Evolutionary conservation across 2,888 invertebrate species (phyloP), one percentile per base, ranked within the genome.

Genomic region (Ormyrus thymus): DNA sequence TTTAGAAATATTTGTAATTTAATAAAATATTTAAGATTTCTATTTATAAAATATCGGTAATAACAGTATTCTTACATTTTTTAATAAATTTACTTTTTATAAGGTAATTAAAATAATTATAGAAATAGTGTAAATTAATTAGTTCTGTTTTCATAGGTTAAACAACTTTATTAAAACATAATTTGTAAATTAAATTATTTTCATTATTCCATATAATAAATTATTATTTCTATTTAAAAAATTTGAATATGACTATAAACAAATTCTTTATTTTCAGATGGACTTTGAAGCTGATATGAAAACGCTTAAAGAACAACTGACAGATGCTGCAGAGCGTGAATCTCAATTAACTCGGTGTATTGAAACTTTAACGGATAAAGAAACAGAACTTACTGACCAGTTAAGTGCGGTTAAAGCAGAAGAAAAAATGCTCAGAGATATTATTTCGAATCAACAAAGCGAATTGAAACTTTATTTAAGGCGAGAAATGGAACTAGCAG

Each of bases 331-430:
- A 8, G 85, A 85, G 13, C 85, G 86, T 5, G 85, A 86, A 73
- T 53, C 76, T 1, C 84, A 86, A 53, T 72, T 86, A 53, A 48
- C 81, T 8, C 76, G 81, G 8, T 82, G 93, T 0, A 88, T 96
- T 7, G 94, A 95, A 83, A 91, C 92, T 0, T 92, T 93, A 1
- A 91, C 94, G 86, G 92, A 92, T 71, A 92, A 92, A 0, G 94
- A 95, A 84, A 90, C 92, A 13, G 93, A 94, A 81, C 89, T 94
- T 64, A 93, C 93, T 83, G 92, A 92, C 77, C 91, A 90, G 79
- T 82, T 92, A 45, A 69, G 84, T 0, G 66, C 81, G 8, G 83
- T 85, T 0, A 86, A 84, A 64, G 86, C 87, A 9, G 89, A 90
- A 48, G 91, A 91, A 79, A 88, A 89, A 69, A 84, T 84, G 15